Base-by-base conservation (phyloP, 2,113 vertebrate species). In the Narcine bancroftii region DNA sequence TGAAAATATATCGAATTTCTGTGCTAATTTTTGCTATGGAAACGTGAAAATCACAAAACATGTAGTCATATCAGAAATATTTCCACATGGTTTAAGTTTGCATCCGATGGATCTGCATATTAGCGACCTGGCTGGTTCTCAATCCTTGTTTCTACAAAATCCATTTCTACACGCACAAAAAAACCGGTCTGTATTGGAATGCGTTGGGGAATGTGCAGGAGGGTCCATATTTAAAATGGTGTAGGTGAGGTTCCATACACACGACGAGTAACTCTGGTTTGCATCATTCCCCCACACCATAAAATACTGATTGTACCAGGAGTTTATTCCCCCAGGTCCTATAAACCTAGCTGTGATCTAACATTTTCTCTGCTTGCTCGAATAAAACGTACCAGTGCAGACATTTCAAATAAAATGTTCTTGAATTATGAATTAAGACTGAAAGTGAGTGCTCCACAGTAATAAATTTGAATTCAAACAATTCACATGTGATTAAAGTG, bases 201-300 rank as follows among this genome's bases (percentile, higher is more conserved):
- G 33, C 39, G 36, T 11, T 65, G 21, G 85, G 36, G 85, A 89
- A 91, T 91, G 45, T 66, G 63, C 36, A 89, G 36, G 60, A 89
- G 36, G 6, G 24, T 17, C 0, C 36, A 60, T 89, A 36, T 36
- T 89, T 63, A 65, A 89, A 89, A 65, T 89, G 36, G 36, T 89
- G n/a, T 91, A 19, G 24, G 89, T 91, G 65, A 47, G 33, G 42
- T 91, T 69, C 33, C 66, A 91, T 45, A 42, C 85, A 53, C 77
- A 39, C n/a, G 63, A 36, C 15, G 2, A 66, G 39, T 15, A 42
- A 33, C 39, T 9, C 89, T 91, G 89, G 63, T 26, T 91, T 91
- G 39, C 42, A 69, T 91, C 63, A 91, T 69, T 15, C 89, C 9
- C 89, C 89, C 89, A 91, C 63, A 65, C 42, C 63, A 91, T 47